Evolutionary conservation across 2,797 vertebrate species (phyloP).

Genomic region (Sebastolobus altivelis): DNA sequence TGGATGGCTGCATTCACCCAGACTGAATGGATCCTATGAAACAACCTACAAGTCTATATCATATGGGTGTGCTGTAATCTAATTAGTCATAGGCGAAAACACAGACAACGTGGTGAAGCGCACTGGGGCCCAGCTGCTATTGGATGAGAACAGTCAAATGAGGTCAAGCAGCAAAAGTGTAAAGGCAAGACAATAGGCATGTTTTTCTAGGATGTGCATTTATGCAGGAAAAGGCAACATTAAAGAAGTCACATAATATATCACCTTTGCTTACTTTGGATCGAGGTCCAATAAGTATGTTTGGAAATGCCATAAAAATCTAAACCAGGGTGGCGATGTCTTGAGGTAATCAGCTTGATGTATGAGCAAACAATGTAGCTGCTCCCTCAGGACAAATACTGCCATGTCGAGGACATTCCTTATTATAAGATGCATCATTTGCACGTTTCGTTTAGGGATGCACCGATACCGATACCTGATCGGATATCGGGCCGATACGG

Average conservation of each 20-base stretch:
- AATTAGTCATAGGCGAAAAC: constrained; percentile 64
- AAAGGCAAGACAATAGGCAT: constrained; percentile 15
- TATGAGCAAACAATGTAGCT: constrained; percentile 7
- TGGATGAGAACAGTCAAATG: constrained; percentile 46
- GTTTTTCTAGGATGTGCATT: not conserved
- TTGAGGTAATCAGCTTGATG: constrained; percentile 12
- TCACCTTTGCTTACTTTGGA: not conserved
- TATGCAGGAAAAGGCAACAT: not conserved
- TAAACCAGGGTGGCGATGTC: not conserved
- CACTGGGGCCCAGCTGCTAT: constrained; percentile 17
- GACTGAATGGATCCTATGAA: constrained; percentile 36
- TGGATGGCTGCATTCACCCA: constrained; percentile 40
- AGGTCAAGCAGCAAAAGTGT: constrained; percentile 43
- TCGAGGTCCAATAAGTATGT: not conserved
- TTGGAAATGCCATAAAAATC: constrained; percentile 10
- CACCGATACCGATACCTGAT: too few species aligned
- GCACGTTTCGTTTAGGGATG: not conserved
- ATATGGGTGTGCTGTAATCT: constrained; percentile 63
- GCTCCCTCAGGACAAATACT: not conserved
- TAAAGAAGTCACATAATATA: not conserved
- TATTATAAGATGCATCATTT: not conserved
- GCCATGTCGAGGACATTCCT: not conserved
- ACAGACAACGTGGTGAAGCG: constrained; percentile 24
- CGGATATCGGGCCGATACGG: too few species aligned
- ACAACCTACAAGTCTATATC: constrained; percentile 43